These are phyloP conservation scores for Chaetura pelagica DNA, from an alignment of 2,113 vertebrate genomes.

Conservation along the genomic window DNA sequence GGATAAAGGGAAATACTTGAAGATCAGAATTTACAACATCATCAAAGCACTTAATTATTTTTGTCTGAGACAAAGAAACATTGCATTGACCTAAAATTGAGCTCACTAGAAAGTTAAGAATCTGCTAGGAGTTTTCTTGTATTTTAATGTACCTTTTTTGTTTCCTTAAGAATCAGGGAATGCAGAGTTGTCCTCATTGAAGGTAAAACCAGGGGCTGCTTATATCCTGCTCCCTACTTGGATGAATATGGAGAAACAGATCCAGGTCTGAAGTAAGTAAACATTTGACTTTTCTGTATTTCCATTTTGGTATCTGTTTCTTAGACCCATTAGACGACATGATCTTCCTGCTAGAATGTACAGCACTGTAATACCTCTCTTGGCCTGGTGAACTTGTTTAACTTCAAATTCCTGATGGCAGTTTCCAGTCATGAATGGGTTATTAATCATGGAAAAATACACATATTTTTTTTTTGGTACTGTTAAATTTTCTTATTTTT, in stretches of 20 bases:
- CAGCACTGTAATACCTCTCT: not conserved
- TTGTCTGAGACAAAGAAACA: not conserved
- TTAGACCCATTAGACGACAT: not conserved
- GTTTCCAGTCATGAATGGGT: not conserved
- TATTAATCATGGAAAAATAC: not conserved
- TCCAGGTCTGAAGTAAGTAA: slow-evolving; percentile 88
- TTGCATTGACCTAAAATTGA: not conserved
- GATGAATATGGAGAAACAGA: slow-evolving; percentile 99
- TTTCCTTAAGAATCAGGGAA: slow-evolving; percentile 87
- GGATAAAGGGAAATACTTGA: not conserved
- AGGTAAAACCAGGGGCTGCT: slow-evolving; percentile 92
- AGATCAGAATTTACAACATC: not conserved
- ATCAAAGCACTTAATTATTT: not conserved
- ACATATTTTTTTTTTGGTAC: not conserved
- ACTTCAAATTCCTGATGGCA: not conserved
- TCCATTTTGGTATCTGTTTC: not conserved
- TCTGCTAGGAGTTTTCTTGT: not conserved
- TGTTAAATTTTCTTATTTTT: not conserved
- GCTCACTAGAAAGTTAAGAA: not conserved
- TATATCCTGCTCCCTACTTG: slow-evolving; percentile 93
- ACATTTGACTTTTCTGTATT: not conserved
- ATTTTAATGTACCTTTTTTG: slow-evolving; percentile 31
- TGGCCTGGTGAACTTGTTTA: not conserved
- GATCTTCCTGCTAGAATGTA: not conserved
- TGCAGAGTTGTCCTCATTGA: slow-evolving; percentile 94